Evolutionary conservation across 2,888 invertebrate genomes (phyloP).

Genomic region (Pyrrhia umbra): DNA sequence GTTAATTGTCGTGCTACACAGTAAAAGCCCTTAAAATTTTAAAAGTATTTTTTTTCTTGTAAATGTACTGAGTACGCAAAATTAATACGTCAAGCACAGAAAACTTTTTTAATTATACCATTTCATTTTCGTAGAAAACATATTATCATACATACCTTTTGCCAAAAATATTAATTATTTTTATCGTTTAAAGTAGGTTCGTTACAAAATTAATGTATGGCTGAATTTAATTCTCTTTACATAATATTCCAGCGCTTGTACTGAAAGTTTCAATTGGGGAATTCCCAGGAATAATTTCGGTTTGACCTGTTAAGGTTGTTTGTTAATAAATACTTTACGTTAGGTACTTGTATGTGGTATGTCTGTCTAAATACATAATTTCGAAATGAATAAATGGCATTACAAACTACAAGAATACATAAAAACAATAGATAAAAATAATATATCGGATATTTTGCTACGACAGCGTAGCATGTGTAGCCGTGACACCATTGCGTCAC

Average conservation of each 20-base stretch:
- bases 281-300: slow-evolving; percentile 2
- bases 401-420: neutral
- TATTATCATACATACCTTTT: neutral
- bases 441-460: slow-evolving; percentile 22
- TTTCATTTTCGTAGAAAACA: slow-evolving; percentile 5
- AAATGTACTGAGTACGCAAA: slow-evolving; percentile 1
- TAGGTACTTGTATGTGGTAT: neutral
- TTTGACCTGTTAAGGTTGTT: neutral
- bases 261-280: neutral
- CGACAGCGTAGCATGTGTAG: slow-evolving; percentile 20
- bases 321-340: neutral
- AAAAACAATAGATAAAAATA: neutral
- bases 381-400: neutral
- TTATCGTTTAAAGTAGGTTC: neutral
- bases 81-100: slow-evolving; percentile 43
- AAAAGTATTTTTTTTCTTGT: slow-evolving; percentile 2
- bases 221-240: slow-evolving; percentile 8
- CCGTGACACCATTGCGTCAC: slow-evolving; percentile 20
- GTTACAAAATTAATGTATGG: slow-evolving; percentile 2
- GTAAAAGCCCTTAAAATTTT: neutral
- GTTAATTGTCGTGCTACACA: slow-evolving; percentile 1
- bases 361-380: neutral
- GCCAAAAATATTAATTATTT: slow-evolving; percentile 17
- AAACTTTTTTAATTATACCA: slow-evolving; percentile 32
- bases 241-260: neutral